Evolutionary conservation across 2,113 vertebrate genomes (phyloP).

Genomic region (Helogale parvula): DNA sequence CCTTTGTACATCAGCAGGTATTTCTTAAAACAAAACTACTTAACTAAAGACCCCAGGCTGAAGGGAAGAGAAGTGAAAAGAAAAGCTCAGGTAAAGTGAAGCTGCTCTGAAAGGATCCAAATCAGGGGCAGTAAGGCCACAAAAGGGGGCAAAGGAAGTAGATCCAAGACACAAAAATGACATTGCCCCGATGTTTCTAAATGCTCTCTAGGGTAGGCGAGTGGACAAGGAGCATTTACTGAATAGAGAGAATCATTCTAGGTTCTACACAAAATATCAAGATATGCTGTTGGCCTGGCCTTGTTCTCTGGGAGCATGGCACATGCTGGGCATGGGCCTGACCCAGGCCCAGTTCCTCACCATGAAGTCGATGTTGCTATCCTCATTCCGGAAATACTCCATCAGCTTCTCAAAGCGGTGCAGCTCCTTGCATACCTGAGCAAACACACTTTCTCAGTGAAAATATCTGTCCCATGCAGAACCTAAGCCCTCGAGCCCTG

Average conservation of each 20-base stretch:
- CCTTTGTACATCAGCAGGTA: background rate
- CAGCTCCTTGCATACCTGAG: slow-evolving; percentile 96
- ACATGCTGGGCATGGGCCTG: background rate
- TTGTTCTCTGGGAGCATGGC: no score
- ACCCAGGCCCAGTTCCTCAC: slow-evolving; percentile 78
- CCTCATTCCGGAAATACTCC: slow-evolving; percentile 97
- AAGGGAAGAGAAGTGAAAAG: background rate
- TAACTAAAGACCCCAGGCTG: background rate
- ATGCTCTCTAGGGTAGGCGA: background rate
- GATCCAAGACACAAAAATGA: background rate
- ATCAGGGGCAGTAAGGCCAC: background rate
- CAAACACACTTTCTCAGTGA: background rate
- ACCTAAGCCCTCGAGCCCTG: background rate
- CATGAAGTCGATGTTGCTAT: slow-evolving; percentile 99
- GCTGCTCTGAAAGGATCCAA: background rate
- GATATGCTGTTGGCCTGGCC: background rate
- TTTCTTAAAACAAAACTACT: background rate
- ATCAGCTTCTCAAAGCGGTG: slow-evolving; percentile 98
- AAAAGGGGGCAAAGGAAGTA: background rate
- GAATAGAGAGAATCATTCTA: background rate
- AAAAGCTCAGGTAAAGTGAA: background rate
- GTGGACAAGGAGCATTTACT: background rate
- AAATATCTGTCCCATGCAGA: background rate
- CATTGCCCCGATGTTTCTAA: background rate
- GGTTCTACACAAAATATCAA: background rate